Evolutionary conservation across 37 sponge, comb jelly and placozoan species (phyloP).

Genomic region (Tethya wilhelma): DNA sequence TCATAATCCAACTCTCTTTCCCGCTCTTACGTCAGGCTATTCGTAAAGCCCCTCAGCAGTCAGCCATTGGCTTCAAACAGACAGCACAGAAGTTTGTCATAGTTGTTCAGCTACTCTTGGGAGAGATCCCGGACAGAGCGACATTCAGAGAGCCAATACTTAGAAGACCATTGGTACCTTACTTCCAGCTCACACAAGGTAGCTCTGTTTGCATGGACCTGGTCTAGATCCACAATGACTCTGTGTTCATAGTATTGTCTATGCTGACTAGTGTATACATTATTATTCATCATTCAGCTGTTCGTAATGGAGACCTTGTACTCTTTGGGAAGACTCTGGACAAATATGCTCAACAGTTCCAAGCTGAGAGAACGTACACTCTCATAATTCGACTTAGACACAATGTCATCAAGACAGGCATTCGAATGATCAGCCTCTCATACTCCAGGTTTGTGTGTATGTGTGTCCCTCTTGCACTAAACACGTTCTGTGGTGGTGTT

Average conservation of each 20-base stretch:
- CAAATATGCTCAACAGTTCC: conserved; percentile 70
- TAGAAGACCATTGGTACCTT: conserved; percentile 83
- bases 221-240: background rate
- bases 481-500: background rate
- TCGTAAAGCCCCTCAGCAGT: conserved; percentile 93
- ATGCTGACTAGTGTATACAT: background rate
- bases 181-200: conserved; percentile 92
- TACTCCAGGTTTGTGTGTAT: conserved; percentile 64
- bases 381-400: conserved; percentile 90
- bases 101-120: conserved; percentile 93
- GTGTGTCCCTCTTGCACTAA: background rate
- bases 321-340: conserved; percentile 78
- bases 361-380: conserved; percentile 86
- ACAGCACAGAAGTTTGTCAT: conserved; percentile 91
- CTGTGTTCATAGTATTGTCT: background rate
- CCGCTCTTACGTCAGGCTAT: no score
- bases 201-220: background rate
- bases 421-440: conserved; percentile 76
- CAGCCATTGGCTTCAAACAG: conserved; percentile 96
- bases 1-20: background rate
- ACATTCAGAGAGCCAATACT: conserved; percentile 89
- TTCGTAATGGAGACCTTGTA: conserved; percentile 87
- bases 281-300: conserved; percentile 53
- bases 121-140: conserved; percentile 93
- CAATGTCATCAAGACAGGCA: conserved; percentile 99